These are phyloP conservation scores for Dicrostonyx torquatus DNA, from an alignment of 2,797 vertebrate genomes.

Conservation along the genomic window DNA sequence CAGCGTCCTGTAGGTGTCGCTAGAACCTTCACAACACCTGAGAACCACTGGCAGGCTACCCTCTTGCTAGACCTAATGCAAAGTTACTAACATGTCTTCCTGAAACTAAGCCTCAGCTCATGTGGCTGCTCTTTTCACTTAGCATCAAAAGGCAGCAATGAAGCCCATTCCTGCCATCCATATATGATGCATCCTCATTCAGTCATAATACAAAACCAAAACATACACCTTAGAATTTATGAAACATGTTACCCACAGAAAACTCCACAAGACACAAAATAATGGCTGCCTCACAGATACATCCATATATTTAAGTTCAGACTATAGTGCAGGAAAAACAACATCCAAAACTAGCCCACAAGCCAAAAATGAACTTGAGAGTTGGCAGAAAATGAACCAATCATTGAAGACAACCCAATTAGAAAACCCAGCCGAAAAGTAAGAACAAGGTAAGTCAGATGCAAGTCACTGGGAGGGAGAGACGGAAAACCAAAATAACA, in stretches of 20 bases:
- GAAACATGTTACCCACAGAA: background rate
- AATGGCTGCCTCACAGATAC: background rate
- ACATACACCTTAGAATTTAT: background rate
- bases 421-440: background rate
- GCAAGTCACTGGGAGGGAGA: background rate
- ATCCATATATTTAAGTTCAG: background rate
- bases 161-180: background rate
- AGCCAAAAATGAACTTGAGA: background rate
- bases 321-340: background rate
- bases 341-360: no score
- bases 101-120: background rate
- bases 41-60: background rate
- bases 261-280: background rate
- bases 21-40: background rate
- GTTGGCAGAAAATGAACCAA: background rate
- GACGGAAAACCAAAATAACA: background rate
- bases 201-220: constrained; percentile 12
- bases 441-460: background rate
- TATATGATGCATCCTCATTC: background rate
- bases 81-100: background rate
- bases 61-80: background rate
- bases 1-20: background rate
- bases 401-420: background rate
- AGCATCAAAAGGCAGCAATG: constrained; percentile 22
- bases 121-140: background rate